These are phyloP conservation scores for Dasypus novemcinctus DNA, from an alignment of 2,113 vertebrate species.

Conservation along the genomic window DNA sequence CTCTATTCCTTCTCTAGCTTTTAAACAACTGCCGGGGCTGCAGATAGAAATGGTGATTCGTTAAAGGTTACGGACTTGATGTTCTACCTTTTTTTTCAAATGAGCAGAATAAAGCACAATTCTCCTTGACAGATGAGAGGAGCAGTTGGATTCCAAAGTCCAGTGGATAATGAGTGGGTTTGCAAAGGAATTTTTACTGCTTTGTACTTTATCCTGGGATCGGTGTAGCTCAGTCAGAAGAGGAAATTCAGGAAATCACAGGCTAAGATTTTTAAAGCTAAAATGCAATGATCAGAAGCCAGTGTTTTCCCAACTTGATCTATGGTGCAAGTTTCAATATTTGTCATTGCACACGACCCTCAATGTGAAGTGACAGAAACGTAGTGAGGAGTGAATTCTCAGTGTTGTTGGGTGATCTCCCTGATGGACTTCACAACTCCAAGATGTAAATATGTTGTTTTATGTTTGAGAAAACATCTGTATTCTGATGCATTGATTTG, in stretches of 20 bases:
- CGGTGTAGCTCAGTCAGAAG: neutral
- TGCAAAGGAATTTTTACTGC: constrained; percentile 62
- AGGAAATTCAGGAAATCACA: constrained; percentile 44
- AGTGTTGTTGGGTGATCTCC: neutral
- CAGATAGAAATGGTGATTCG: constrained; percentile 17
- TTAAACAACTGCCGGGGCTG: constrained; percentile 25
- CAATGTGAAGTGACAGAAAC: neutral
- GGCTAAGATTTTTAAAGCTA: neutral
- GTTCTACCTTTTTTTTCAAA: neutral
- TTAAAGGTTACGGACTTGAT: constrained; percentile 42
- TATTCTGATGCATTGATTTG: constrained; percentile 61
- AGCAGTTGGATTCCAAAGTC: constrained; percentile 43
- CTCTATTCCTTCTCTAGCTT: constrained; percentile 7
- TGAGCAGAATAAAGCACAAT: constrained; percentile 17
- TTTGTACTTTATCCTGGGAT: constrained; percentile 52
- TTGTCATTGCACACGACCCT: constrained; percentile 62
- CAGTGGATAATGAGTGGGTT: constrained; percentile 22
- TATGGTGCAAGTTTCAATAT: neutral
- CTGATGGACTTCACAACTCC: constrained; percentile 11
- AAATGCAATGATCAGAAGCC: neutral
- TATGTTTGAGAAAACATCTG: constrained; percentile 37
- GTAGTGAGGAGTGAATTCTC: constrained; percentile 21
- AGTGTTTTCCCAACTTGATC: neutral
- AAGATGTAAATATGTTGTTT: constrained; percentile 32
- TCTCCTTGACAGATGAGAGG: constrained; percentile 53